Evolutionary conservation across 2,113 vertebrate genomes (phyloP).

Genomic region (Ctenodactylus gundi): DNA sequence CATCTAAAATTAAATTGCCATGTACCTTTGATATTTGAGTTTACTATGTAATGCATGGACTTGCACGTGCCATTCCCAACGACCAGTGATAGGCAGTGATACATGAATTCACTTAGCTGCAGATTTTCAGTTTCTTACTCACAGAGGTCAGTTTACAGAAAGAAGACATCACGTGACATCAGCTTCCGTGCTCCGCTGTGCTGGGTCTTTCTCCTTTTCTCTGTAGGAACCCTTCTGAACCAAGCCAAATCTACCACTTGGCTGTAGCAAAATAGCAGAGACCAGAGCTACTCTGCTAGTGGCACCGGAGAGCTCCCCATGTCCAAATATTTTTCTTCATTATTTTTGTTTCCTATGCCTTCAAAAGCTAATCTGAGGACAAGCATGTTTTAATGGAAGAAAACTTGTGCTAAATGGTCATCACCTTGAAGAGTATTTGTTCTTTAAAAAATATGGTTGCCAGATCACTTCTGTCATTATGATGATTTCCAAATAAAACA

Average conservation of each 20-base stretch:
- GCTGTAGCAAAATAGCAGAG: background rate
- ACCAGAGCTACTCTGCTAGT: background rate
- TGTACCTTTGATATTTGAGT: constrained; percentile 20
- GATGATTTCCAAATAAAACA: background rate
- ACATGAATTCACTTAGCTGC: background rate
- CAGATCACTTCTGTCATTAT: background rate
- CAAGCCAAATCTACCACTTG: background rate
- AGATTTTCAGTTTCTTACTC: background rate
- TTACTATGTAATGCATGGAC: constrained; percentile 15
- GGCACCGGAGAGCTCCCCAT: background rate
- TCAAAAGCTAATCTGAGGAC: background rate
- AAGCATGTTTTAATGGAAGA: background rate
- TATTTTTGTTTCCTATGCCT: background rate
- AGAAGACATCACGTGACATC: background rate
- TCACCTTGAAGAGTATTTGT: background rate
- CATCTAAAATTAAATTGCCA: constrained; percentile 8
- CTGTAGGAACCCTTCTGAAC: background rate
- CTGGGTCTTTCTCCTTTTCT: background rate
- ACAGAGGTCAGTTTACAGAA: background rate
- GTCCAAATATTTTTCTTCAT: background rate
- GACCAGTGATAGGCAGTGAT: background rate
- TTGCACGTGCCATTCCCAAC: background rate
- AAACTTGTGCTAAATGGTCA: background rate
- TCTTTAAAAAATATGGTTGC: background rate
- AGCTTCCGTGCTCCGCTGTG: background rate